phyloP scores from a whole-genome alignment of 2,113 vertebrate genomes.

The Neogobius melanostomus region DNA sequence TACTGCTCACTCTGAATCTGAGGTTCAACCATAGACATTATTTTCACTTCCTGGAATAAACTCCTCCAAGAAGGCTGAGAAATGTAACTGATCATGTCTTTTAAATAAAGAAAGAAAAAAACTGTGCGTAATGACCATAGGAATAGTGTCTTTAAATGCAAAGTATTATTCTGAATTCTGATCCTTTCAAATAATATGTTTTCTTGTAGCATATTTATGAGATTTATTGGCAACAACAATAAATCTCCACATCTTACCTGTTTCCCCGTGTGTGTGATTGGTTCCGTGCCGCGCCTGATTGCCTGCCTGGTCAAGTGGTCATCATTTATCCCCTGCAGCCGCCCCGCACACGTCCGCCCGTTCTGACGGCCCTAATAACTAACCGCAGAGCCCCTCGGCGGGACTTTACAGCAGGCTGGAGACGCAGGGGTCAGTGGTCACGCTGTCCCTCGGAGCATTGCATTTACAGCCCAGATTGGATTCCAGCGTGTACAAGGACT shows the following conservation, averaged over 20 bases:
- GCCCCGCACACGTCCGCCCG: conserved; percentile 13
- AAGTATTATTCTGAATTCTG: no score
- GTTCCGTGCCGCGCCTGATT: conserved; percentile 14
- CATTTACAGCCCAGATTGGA: conserved; percentile 52
- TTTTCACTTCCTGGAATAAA: no score
- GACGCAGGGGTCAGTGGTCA: conserved; percentile 58
- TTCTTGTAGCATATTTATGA: no score
- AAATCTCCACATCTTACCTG: conserved; percentile 9
- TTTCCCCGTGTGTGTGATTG: conserved; percentile 30
- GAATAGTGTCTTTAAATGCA: no score
- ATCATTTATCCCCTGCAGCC: conserved; percentile 38
- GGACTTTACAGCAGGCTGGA: conserved; percentile 48
- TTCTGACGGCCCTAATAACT: conserved; percentile 35
- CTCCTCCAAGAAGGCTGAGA: no score
- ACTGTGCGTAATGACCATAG: no score
- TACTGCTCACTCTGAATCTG: no score
- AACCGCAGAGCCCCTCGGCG: conserved; percentile 27
- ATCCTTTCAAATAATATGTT: no score
- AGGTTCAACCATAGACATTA: no score
- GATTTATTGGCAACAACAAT: no score
- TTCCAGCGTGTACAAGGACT: conserved; percentile 43
- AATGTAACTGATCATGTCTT: no score
- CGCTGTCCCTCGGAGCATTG: conserved; percentile 39
- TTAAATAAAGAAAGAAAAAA: no score
- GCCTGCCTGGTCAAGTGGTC: conserved; percentile 29